Percentiles rank a stretch among this genome's conserved stretches.
Evolutionary conservation across 2,113 vertebrate genomes (phyloP).

Genomic region (Xenopus borealis): DNA sequence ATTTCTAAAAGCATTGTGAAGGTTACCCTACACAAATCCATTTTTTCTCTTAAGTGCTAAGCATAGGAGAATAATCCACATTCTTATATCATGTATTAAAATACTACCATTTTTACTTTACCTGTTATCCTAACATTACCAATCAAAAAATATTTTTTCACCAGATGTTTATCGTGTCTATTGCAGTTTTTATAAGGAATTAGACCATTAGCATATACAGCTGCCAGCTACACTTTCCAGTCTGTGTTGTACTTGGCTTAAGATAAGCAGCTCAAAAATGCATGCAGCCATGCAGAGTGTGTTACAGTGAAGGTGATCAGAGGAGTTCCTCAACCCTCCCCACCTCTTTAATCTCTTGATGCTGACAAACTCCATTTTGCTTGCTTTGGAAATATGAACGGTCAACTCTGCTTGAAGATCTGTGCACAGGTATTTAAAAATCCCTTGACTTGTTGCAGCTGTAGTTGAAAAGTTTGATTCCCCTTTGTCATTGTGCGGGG

Average conservation of each 20-base stretch:
- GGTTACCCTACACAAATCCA: too few relatives aligned
- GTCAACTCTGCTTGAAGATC: background rate
- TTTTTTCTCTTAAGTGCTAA: too few relatives aligned
- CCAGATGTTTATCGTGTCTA: background rate
- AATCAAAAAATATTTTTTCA: too few relatives aligned
- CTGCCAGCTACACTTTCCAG: slow-evolving; percentile 51
- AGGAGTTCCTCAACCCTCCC: slow-evolving; percentile 58
- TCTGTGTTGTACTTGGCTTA: slow-evolving; percentile 59
- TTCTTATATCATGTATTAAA: too few relatives aligned
- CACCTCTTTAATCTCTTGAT: slow-evolving; percentile 59
- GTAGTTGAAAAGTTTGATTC: too few relatives aligned
- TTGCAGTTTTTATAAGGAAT: slow-evolving; percentile 41
- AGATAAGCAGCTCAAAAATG: slow-evolving; percentile 74
- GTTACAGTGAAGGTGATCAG: slow-evolving; percentile 51
- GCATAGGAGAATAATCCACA: too few relatives aligned
- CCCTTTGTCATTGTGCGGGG: too few relatives aligned
- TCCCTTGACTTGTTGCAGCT: background rate
- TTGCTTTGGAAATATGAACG: slow-evolving; percentile 25
- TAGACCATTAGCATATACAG: slow-evolving; percentile 52
- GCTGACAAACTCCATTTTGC: slow-evolving; percentile 55
- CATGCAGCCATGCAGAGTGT: slow-evolving; percentile 49
- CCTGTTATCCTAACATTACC: too few relatives aligned
- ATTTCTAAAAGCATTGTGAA: too few relatives aligned
- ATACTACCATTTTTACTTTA: too few relatives aligned
- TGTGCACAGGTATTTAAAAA: background rate